Evolutionary conservation across 2,888 invertebrate species (phyloP).

Genomic region (Atethmia centrago): DNA sequence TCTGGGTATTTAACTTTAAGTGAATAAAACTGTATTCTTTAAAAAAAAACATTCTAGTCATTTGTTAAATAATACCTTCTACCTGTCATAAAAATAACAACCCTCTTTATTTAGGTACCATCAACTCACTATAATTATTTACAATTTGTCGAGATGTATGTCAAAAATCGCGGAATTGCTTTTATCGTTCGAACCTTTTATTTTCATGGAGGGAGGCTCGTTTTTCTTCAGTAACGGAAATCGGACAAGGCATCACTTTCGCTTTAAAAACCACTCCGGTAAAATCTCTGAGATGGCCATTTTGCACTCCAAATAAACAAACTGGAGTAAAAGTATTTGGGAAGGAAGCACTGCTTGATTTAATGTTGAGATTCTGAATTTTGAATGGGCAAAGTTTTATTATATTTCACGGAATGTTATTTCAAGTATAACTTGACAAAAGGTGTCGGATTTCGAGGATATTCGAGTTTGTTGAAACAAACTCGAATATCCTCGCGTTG

Average conservation of each 20-base stretch:
- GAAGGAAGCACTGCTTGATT: constrained; percentile 52
- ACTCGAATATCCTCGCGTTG: too few relatives aligned
- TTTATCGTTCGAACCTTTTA: constrained; percentile 57
- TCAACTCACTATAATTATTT: constrained; percentile 39
- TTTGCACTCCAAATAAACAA: constrained; percentile 60
- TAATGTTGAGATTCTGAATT: constrained; percentile 58
- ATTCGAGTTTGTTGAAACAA: constrained; percentile 35
- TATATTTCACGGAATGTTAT: constrained; percentile 59
- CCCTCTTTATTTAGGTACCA: constrained; percentile 2
- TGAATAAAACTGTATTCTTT: neutral
- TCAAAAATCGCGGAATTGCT: constrained; percentile 50
- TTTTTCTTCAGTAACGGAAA: constrained; percentile 51
- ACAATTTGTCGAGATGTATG: constrained; percentile 50
- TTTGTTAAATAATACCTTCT: neutral
- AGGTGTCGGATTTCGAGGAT: constrained; percentile 49
- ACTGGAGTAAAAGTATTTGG: constrained; percentile 38
- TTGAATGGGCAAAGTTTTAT: constrained; percentile 62
- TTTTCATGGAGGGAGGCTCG: constrained; percentile 32
- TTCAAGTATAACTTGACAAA: constrained; percentile 56
- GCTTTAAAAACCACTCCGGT: constrained; percentile 52
- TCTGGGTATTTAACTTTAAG: too few relatives aligned
- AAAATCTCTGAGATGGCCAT: constrained; percentile 40
- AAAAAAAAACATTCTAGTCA: neutral
- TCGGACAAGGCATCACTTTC: constrained; percentile 53
- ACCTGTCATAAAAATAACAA: neutral